Base-by-base conservation (phyloP, 2,797 vertebrate genomes). In the Agapornis canus region DNA sequence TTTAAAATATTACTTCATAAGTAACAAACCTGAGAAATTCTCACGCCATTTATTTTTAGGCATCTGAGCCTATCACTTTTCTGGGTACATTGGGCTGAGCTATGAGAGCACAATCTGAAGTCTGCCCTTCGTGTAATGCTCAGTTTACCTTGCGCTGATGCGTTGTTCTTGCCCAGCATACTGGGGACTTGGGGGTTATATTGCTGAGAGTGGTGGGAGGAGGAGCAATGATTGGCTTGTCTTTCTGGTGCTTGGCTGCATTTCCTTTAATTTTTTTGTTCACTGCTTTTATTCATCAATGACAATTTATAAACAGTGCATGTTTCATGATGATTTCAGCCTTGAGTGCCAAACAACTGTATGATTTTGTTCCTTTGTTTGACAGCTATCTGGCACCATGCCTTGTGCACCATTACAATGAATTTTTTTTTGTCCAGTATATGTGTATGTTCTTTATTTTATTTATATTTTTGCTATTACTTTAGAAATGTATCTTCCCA, bases 281-380 rank as follows among this genome's bases (percentile, higher is more conserved):
- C 60, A 5, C 92, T 95, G 86, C 93, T 92, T 95, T 96, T 96
- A 94, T 92, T 84, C 88, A 95, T 94, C 82, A 91, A 42, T 84
- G 83, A 89, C 92, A 88, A 86, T 97, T 96, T 96, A 92, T 95
- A 96, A 79, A 95, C 91, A 94, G 87, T 89, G 56, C 85, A 56
- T 95, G 92, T 97, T 96, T 97, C 84, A 87, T 83, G 76, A 89
- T 90, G 72, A 86, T 89, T 95, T 94, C 93, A 95, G 75, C 73
- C 82, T 76, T 40, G 11, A 94, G 89, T 91, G 96, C 93, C 95
- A 81, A 89, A 92, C 95, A 94, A 95, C 76, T 93, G 90, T 95
- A 89, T 95, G 94, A 95, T 84, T 95, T 96, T 97, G 84, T 94
- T 95, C 85, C 69, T 95, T 97, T 96, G 95, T 91, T 92, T 96